phyloP scores from a whole-genome alignment of 2,113 vertebrate genomes.

The Lonchura striata region DNA sequence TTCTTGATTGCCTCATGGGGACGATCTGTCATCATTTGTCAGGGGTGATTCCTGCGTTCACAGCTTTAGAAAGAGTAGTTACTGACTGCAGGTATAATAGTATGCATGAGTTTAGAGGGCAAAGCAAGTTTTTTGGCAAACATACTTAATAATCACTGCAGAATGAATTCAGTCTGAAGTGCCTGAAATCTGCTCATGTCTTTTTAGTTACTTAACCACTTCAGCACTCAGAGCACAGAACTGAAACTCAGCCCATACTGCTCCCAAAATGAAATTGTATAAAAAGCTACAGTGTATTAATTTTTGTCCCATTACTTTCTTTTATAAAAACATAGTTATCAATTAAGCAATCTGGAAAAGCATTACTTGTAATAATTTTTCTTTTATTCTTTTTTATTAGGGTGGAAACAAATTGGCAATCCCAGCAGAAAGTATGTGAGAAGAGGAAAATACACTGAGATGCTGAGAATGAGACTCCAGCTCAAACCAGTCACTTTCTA shows the following conservation, averaged over 20 bases:
- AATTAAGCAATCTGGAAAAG: neutral
- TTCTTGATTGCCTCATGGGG: neutral
- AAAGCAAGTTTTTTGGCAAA: constrained; percentile 23
- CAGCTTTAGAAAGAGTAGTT: neutral
- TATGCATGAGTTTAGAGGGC: neutral
- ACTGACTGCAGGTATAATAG: neutral
- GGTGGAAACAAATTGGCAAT: neutral
- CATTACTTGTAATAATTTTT: neutral
- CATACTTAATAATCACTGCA: neutral
- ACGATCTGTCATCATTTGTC: neutral
- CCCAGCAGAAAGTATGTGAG: neutral
- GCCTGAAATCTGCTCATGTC: neutral
- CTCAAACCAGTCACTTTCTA: neutral
- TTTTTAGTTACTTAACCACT: neutral
- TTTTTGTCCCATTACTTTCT: neutral
- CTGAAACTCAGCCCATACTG: neutral
- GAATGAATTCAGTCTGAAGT: neutral
- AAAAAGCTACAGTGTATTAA: neutral
- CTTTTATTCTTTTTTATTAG: neutral
- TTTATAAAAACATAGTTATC: neutral
- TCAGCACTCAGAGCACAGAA: neutral
- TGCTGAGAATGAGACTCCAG: neutral
- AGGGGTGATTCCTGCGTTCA: neutral
- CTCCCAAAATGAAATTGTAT: rapidly evolving
- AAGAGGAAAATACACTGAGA: neutral